Base-by-base conservation (phyloP, 2,113 vertebrate species). In the Perca flavescens region DNA sequence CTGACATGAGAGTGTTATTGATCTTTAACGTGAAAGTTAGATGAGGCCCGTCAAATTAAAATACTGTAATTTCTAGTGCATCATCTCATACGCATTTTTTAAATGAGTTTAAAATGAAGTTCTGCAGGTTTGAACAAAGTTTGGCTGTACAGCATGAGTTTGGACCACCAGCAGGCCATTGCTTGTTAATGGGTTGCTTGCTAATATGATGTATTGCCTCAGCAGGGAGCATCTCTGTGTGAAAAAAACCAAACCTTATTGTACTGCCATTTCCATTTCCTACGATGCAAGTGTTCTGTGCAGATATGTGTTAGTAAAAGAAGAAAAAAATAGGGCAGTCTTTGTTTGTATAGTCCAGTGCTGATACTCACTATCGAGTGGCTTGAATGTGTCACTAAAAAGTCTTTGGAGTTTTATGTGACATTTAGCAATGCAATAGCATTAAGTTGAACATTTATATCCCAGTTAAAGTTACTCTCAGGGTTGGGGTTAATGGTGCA, bases 191-290 rank as follows among this genome's bases (percentile, higher is more conserved):
- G 64, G 80, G 53, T 53, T 77, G 28, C 28, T 28, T 28, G 28
- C 74, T 81, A 69, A 61, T 78, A 69, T 72, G 60, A 76, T 49
- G 14, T 15, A 65, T 61, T 47, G 34, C 70, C 78, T 67, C 86
- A 58, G 81, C 80, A 77, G 54, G 84, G 61, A 73, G 71, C 25
- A 22, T 57, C 47, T 69, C 52, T 31, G 47, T 50, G 7, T 1
- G 52, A 21, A 62, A 62, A 79, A 58, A 79, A 62, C 16, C n/a
- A 40, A 76, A 78, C 49, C 79, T 50, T 76, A 83, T 72, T 75
- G 43, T 57, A 52, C 61, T 72, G 47, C 28, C 25, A 34, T 60
- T 81, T 61, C 80, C 6, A 73, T 83, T 84, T 79, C 61, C 65
- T 64, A 3, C 21, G 46, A 69, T 17, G 28, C 12, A 50, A 19